Conservation (phyloP, 2,113 vertebrate species). For the Halichoerus grypus region DNA sequence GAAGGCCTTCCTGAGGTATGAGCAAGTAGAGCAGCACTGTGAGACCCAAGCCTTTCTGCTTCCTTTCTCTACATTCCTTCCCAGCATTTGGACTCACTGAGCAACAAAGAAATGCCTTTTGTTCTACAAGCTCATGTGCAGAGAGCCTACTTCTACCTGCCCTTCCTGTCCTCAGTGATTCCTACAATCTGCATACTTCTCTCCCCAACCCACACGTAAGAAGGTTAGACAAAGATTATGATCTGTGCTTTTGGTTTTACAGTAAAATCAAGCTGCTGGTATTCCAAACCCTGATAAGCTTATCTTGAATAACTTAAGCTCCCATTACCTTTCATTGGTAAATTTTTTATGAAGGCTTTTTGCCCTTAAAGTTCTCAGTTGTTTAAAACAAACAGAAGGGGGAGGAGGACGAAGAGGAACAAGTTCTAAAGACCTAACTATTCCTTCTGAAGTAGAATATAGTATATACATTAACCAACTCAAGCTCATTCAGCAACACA, state of each 20-base stretch:
- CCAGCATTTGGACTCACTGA: background rate
- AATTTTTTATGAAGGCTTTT: constrained; percentile 76
- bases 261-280: constrained; percentile 70
- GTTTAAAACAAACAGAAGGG: constrained; percentile 24
- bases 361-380: constrained; percentile 57
- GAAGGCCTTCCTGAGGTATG: background rate
- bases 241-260: constrained; percentile 67
- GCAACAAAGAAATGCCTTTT: background rate
- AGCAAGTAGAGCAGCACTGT: background rate
- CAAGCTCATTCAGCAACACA: background rate
- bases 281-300: constrained; percentile 58
- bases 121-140: background rate
- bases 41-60: background rate
- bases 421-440: background rate
- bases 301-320: constrained; percentile 72
- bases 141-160: background rate
- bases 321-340: constrained; percentile 70
- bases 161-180: background rate
- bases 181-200: constrained; percentile 29
- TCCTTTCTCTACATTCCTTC: background rate
- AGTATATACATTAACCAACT: background rate
- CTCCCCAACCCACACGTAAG: background rate
- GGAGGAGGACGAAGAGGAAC: background rate
- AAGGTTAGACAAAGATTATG: constrained; percentile 45
- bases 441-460: background rate